phyloP scores from a whole-genome alignment of 1,140 invertebrate genomes.

The Condylostylus longicornis region DNA sequence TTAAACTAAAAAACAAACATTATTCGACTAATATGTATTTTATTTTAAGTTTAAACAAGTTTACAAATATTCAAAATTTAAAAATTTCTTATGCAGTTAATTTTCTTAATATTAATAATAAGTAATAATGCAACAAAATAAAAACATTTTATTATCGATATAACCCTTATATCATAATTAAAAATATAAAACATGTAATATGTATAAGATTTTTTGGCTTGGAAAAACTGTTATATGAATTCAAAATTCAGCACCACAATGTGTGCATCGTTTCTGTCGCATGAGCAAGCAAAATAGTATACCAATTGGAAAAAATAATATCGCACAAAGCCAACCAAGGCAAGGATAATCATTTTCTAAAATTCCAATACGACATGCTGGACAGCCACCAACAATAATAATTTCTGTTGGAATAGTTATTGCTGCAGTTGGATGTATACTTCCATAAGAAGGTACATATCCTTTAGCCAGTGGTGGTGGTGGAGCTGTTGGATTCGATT shows the following conservation, averaged over 20 bases:
- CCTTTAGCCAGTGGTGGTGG: conserved; percentile 8
- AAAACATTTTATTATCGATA: no score
- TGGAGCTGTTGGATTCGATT: conserved; percentile 7
- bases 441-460: conserved; percentile 20
- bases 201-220: no score
- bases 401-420: conserved; percentile 40
- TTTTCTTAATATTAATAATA: no score
- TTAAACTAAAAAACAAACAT: no score
- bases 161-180: no score
- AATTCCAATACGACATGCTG: conserved; percentile 60
- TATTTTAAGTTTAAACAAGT: no score
- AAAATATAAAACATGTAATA: no score
- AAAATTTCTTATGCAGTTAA: no score
- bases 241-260: conserved; percentile 59
- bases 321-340: conserved; percentile 59
- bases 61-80: no score
- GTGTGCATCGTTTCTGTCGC: conserved; percentile 55
- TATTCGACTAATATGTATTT: no score
- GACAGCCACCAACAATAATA: conserved; percentile 59
- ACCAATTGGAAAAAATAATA: conserved; percentile 68
- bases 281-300: conserved; percentile 60
- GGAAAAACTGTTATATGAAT: background rate
- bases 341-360: conserved; percentile 65
- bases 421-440: conserved; percentile 21
- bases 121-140: no score